Percentiles rank a stretch among this genome's conserved stretches.
These are phyloP conservation scores for Bucorvus abyssinicus DNA, from an alignment of 2,797 vertebrate species.

Conservation along the genomic window DNA sequence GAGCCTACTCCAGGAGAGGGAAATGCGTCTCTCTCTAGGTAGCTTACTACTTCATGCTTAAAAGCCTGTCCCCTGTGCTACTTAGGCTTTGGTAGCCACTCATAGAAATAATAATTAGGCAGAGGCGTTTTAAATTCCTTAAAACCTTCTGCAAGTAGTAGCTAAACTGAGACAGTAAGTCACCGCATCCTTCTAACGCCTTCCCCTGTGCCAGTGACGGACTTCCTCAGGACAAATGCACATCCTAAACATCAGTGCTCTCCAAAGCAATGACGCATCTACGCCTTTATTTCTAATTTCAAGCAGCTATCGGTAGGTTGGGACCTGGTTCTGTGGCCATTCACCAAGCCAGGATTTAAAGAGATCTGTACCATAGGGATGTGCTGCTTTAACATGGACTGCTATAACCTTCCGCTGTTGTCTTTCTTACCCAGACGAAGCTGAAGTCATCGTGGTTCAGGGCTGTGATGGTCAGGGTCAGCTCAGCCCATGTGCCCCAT, in stretches of 20 bases:
- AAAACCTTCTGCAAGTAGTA: background rate
- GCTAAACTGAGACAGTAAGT: background rate
- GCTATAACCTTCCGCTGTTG: background rate
- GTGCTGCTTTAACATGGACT: rapidly evolving
- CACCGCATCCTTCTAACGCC: background rate
- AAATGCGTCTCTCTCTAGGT: background rate
- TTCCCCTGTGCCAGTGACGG: background rate
- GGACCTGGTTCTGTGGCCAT: background rate
- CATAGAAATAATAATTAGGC: background rate
- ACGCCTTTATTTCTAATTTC: background rate
- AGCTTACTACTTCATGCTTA: background rate
- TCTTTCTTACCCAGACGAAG: background rate
- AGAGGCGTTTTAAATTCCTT: background rate
- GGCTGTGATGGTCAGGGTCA: background rate
- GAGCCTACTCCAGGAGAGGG: background rate
- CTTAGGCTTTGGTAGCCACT: background rate
- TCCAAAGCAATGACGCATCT: background rate
- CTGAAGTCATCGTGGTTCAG: background rate
- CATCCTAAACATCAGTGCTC: rapidly evolving
- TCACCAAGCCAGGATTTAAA: background rate
- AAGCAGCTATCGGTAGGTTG: background rate
- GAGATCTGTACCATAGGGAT: background rate
- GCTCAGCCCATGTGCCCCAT: background rate
- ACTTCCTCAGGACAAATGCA: background rate
- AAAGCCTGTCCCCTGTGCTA: background rate